Evolutionary conservation across 1,140 invertebrate species (phyloP), one percentile per base, ranked within the genome.

Genomic region (Globodera rostochiensis): DNA sequence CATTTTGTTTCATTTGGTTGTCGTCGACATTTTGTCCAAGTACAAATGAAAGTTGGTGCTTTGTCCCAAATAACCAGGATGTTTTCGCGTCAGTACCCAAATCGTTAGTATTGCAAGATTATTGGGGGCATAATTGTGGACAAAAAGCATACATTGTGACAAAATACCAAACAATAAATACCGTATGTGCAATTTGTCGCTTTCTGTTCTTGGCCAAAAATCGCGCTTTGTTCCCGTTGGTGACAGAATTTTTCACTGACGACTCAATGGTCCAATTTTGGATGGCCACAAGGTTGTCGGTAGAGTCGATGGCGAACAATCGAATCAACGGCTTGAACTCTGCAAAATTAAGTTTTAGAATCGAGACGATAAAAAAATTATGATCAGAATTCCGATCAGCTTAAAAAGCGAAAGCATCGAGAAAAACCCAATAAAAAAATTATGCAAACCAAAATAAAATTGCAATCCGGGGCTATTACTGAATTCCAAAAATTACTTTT

Each of bases 231-330:
- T 70, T 4, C 15, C 57, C 57, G 25, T 66, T 70, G 50, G 11
- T 69, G 6, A 19, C 47, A 53, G 50, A 25, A 36, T 4, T 11
- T 19, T 64, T 64, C 19, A 74, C 67, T 8, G 53, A 50, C 64
- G 67, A 25, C 71, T 69, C 77, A 11, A 49, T 36, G 74, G 74
- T 89, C 86, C 84, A 89, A 71, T 86, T 90, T 50, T 89, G 82
- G 50, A 89, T 86, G 50, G 83, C 74, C 6, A 90, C 82, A 8
- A 89, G 74, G 25, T 80, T 79, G 74, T 85, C 84, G 3, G 83
- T 89, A 4, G 88, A 89, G 77, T 89, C 88, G 60, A 89, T 89
- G 21, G 89, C 89, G 77, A 90, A 89, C 4, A 89, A 66, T 11
- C 88, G 83, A 15, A 89, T 89, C 15, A 89, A 82, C 13, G 88